Base-by-base conservation (phyloP, 2,797 vertebrate species). In the Coregonus ussuriensis region DNA sequence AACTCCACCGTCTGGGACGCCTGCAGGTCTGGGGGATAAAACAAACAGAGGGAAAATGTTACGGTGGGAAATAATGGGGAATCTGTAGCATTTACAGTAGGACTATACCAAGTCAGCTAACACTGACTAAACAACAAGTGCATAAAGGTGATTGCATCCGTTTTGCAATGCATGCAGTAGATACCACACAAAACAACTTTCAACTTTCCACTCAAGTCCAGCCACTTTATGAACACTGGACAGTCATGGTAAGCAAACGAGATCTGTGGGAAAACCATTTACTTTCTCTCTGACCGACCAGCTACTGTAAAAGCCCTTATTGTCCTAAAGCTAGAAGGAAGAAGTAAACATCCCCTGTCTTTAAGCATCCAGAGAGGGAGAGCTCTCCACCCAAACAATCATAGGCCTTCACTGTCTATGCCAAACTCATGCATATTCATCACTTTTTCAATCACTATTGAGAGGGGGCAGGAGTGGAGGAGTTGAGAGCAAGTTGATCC, bases 1-100 rank as follows among this genome's bases (percentile, higher is more conserved):
- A 96, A 94, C 82, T 98, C 95, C 11, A 96, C 95, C 9, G 97
- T 95, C 89, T 92, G 93, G 5, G 95, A 96, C 83, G 91, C 93
- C 92, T 94, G 94, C 65, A 99, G 94, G 69, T 99, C 98, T 99
- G 94, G 75, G 21, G 31, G 15, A 62, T 6, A 81, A 29, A 21
- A 79, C 15, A 67, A 33, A 80, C 53, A 71, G 4, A 54, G 15
- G 52, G 3, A 63, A 4, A 11, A 25, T 63, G 21, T 63, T 25
- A 25, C 4, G 33, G 37, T 25, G 25, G 33, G 37, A 21, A 54
- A 41, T 71, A 72, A 33, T 21, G 1, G 63, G 21, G 6, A 5
- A 51, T 14, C 7, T 53, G 47, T 25, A 2, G 9, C 18, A 21
- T 47, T 47, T 13, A 47, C 25, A 66, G 25, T 4, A 25, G 31